A percentile compares a stretch with the other conserved stretches of the same genome.
These are phyloP conservation scores for Lysandra bellargus DNA, from an alignment of 2,888 invertebrate species.

Conservation along the genomic window DNA sequence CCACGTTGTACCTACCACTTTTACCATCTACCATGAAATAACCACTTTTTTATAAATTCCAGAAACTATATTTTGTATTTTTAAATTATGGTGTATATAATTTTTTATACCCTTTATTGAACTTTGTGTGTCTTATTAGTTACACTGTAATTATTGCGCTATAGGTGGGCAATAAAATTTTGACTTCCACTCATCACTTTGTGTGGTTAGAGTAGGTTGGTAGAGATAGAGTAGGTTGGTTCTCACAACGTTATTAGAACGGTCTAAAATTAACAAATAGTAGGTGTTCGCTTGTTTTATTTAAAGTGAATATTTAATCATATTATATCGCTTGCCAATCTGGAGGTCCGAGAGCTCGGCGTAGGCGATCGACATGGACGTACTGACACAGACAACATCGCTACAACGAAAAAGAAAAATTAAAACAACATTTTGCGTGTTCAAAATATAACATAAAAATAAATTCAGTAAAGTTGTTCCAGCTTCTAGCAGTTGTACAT, in stretches of 20 bases:
- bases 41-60: too few species aligned
- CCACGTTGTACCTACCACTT: too few species aligned
- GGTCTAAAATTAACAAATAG: conserved; percentile 15
- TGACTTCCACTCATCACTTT: neutral
- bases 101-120: too few species aligned
- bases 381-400: neutral
- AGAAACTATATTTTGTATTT: too few species aligned
- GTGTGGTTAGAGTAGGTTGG: neutral
- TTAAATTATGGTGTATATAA: too few species aligned
- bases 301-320: conserved; percentile 25
- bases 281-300: conserved; percentile 21
- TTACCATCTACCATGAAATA: too few species aligned
- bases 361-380: conserved; percentile 24
- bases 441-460: neutral
- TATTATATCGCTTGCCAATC: conserved; percentile 30
- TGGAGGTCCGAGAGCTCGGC: conserved; percentile 4
- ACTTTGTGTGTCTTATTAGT: too few species aligned
- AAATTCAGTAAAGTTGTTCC: neutral
- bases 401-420: neutral
- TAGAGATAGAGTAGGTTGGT: neutral
- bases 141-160: too few species aligned
- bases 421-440: neutral
- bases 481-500: neutral
- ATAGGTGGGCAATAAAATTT: neutral
- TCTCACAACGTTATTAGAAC: neutral